Base-by-base conservation (phyloP, 2,797 vertebrate genomes). In the Epinephelus malabaricus region DNA sequence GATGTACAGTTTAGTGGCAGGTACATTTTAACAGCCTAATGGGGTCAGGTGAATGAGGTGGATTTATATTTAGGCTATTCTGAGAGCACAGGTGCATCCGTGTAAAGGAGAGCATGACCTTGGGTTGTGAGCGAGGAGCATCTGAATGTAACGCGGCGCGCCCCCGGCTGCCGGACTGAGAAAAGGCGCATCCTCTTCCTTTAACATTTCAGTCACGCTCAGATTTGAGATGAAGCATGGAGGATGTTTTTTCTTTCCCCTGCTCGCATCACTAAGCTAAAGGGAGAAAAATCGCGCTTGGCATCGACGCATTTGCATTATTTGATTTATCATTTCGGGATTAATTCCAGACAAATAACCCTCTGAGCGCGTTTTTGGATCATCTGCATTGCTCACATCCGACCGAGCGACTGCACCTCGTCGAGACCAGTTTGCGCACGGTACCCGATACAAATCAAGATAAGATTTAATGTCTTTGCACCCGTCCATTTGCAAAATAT, bases 71-170 rank as follows among this genome's bases (percentile, higher is more conserved):
- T 34, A 34, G 34, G 7, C 7, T 21, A 18, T 4, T 12, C 43
- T 40, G 6, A 49, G 30, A 55, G 67, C 38, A 59, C 72, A 73
- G 70, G 76, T 77, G 67, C 81, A 95, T 94, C 95, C 95, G 95
- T 94, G 94, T 86, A 81, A 88, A 93, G 88, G 93, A 93, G 74
- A 92, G 75, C 62, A 69, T 95, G 97, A 97, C 97, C 97, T 97
- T 97, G 96, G 90, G 88, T 85, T 91, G 84, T 86, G 85, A 90
- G 88, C 75, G 84, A 88, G 82, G 79, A 85, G 76, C 83, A 73
- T 85, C 69, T 78, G 78, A 85, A 67, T 66, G 83, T 75, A 50
- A 30, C 63, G 79, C 65, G 53, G 76, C 89, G 86, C 90, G 82
- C 86, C 69, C 81, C 84, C 79, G 78, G 50, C 84, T 70, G 79